Base-by-base conservation (phyloP, 2,797 vertebrate species). In the Picus viridis region DNA sequence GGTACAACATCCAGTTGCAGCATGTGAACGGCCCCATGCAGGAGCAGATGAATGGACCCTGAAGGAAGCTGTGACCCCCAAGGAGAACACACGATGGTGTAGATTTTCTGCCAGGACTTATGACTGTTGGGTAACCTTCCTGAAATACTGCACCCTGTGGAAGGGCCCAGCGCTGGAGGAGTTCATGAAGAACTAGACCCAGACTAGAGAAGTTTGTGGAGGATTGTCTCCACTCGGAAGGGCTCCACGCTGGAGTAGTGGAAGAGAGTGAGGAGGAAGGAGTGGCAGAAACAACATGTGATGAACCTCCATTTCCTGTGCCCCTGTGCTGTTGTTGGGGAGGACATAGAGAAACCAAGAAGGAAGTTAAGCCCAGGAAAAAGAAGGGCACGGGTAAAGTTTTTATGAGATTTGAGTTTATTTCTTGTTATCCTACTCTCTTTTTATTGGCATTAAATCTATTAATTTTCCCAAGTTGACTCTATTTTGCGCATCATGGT, bases 261-360 rank as follows among this genome's bases (percentile, higher is more conserved):
- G 17, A 63, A 63, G 26, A 63, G 36, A 19, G 8, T 6, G 16
- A 43, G 30, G 29, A 30, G 29, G 56, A 57, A 57, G 30, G 56
- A 30, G 30, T 29, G 16, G 10, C 16, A 57, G 30, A n/a, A 16
- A 57, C 56, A 57, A n/a, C 30, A 30, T n/a, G 27, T 22, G 19
- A 43, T 30, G 13, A 43, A 43, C 27, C 12, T 19, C 39, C 12
- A 8, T 62, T 63, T 16, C 9, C 12, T 2, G 1, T 63, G 15
- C 23, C 32, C 3, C 29, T 56, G 22, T 2, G 1, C 17, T 3
- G 1, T 30, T 26, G 2, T 1, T 1, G 13, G 12, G 26, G 6
- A 36, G 13, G 22, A 27, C 9, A 39, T 3, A 47, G 39, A 27
- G 47, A 62, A 61, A 5, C 16, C 2, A 1, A 17, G 20, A 56